Evolutionary conservation across 1,140 invertebrate species (phyloP), one percentile per base, ranked within the genome.

Genomic region (Drosophila navojoa): DNA sequence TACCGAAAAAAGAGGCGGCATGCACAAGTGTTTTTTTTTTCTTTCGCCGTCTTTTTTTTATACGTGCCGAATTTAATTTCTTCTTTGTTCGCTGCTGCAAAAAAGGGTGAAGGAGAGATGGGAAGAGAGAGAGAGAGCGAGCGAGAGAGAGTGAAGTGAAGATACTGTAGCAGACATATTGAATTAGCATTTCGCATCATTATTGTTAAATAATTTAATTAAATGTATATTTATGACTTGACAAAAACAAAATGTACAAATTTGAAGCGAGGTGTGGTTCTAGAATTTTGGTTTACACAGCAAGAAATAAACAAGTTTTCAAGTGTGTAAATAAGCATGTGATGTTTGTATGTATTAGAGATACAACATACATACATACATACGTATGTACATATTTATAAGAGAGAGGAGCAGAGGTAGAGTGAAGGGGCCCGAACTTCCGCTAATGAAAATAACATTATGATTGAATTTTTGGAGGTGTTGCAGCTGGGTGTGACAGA

Each of bases 11-110:
- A 71, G 61, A 63, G 66, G 40, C 58, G 44, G 66, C 57, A 76
- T 68, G 59, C 75, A 81, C 76, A 85, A 79, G 71, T 79, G 76
- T 54, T 77, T 67, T 69, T 76, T 54, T 59, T 61, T 45, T 69
- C 47, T 64, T 66, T 54, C 9, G 9, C 10, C 29, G 15, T 19
- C 52, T 22, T 22, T 35, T 52, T 61, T 25, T 54, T 47, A 67
- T 58, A 79, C 40, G 45, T 74, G 67, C 60, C 64, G 61, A 81
- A 81, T 70, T 81, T 75, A 44, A 54, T 64, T 64, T 71, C 53
- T 78, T 71, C 76, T 76, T 69, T 79, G 60, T 64, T 63, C 58
- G 40, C 54, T 72, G 70, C 62, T 63, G 9, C 55, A 44, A 19
- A 64, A 63, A 57, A n/a, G 11, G 27, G 25, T 9, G n/a, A 47